A percentile compares a stretch with the other conserved stretches of the same genome.
Evolutionary conservation across 2,888 invertebrate species (phyloP).

Genomic region (Teleogryllus oceanicus): DNA sequence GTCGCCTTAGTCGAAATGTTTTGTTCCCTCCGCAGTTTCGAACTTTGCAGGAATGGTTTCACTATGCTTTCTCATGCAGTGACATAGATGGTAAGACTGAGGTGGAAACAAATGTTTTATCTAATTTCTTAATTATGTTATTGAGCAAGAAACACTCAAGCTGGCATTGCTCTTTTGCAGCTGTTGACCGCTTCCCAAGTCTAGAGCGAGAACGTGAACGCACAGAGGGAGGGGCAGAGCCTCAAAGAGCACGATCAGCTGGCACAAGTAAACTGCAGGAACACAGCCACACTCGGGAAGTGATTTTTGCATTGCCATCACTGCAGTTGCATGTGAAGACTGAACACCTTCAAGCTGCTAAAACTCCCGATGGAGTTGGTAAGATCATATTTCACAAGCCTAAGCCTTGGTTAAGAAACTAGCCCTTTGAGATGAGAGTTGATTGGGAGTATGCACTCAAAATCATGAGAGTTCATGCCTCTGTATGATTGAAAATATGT

Average conservation of each 20-base stretch:
- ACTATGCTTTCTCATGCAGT: conserved; percentile 90
- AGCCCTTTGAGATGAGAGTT: no score
- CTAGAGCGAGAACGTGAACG: conserved; percentile 71
- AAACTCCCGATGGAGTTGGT: conserved; percentile 66
- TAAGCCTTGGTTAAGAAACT: no score
- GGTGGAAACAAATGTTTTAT: no score
- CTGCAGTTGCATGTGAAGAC: conserved; percentile 90
- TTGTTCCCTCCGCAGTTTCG: conserved; percentile 95
- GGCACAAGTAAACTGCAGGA: conserved; percentile 62
- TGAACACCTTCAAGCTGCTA: conserved; percentile 76
- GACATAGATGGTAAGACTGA: conserved; percentile 78
- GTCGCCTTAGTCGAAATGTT: conserved; percentile 84
- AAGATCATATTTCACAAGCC: conserved; percentile 41
- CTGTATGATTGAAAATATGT: no score
- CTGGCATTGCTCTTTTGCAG: conserved; percentile 49
- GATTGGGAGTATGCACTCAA: no score
- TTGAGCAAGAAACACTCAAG: neutral
- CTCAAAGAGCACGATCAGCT: conserved; percentile 45
- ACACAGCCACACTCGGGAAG: conserved; percentile 82
- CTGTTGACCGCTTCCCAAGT: conserved; percentile 86
- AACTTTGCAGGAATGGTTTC: conserved; percentile 93
- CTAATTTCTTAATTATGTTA: neutral
- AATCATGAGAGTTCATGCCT: no score
- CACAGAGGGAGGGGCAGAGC: conserved; percentile 45
- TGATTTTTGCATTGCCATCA: conserved; percentile 93